Evolutionary conservation across 2,888 invertebrate species (phyloP).

Genomic region (Monochamus alternatus): DNA sequence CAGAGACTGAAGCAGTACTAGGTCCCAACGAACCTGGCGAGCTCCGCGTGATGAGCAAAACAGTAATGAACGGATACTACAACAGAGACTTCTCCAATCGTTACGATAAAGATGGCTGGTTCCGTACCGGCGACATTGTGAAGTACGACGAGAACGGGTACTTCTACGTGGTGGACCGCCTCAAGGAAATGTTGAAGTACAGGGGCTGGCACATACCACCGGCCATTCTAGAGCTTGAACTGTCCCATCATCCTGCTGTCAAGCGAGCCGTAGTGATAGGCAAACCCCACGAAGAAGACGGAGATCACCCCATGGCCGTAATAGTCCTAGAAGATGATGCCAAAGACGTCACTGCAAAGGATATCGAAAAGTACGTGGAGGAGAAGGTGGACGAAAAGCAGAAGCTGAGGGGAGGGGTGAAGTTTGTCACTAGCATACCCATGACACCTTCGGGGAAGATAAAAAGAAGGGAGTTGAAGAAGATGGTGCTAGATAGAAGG

Average conservation of each 20-base stretch:
- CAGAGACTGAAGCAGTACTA: slow-evolving; percentile 58
- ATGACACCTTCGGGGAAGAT: slow-evolving; percentile 65
- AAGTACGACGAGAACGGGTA: slow-evolving; percentile 72
- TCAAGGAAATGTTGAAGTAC: slow-evolving; percentile 73
- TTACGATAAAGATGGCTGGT: slow-evolving; percentile 71
- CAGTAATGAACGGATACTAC: slow-evolving; percentile 70
- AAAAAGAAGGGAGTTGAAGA: slow-evolving; percentile 53
- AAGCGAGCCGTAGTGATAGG: slow-evolving; percentile 61
- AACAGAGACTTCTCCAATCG: slow-evolving; percentile 69
- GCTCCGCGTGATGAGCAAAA: slow-evolving; percentile 70
- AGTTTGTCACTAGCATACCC: slow-evolving; percentile 61
- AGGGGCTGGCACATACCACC: slow-evolving; percentile 71
- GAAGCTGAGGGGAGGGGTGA: slow-evolving; percentile 63
- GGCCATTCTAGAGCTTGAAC: slow-evolving; percentile 59
- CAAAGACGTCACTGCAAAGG: slow-evolving; percentile 54
- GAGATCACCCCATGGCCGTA: slow-evolving; percentile 62
- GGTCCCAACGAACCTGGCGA: slow-evolving; percentile 72
- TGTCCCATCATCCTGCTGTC: slow-evolving; percentile 63
- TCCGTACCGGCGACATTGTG: slow-evolving; percentile 73
- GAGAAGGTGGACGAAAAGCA: slow-evolving; percentile 62
- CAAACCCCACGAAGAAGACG: slow-evolving; percentile 62
- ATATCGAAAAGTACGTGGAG: slow-evolving; percentile 60
- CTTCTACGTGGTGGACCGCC: slow-evolving; percentile 72
- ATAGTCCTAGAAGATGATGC: slow-evolving; percentile 53
- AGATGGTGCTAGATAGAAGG: slow-evolving; percentile 47